phyloP scores from a whole-genome alignment of 2,113 vertebrate species.

The western clawed frog (Xenopus tropicalis) region UCB_Xtro_10.0 CM004444.2:129032001-129032500 shows the following conservation, averaged over 20 bases:
- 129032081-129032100: conserved; percentile 56
- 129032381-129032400: no score
- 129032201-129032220: conserved; percentile 48
- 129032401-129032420: no score
- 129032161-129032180: conserved; percentile 56
- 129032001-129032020: conserved; percentile 57
- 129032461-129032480: no score
- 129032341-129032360: no score
- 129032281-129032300: conserved; percentile 30
- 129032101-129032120: conserved; percentile 54
- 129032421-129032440: no score
- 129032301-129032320: conserved; percentile 1
- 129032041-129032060: conserved; percentile 53
- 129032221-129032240: conserved; percentile 55
- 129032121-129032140: conserved; percentile 57
- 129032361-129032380: no score
- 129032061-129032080: conserved; percentile 55
- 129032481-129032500: no score
- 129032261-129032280: conserved; percentile 16
- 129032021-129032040: conserved; percentile 54
- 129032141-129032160: conserved; percentile 61
- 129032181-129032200: conserved; percentile 59
- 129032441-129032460: no score
- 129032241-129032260: conserved; percentile 54
- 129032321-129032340: not conserved